A percentile compares a stretch with the other conserved stretches of the same genome.
phyloP scores from a whole-genome alignment of 2,888 invertebrate genomes.

The Morpho helenor region DNA sequence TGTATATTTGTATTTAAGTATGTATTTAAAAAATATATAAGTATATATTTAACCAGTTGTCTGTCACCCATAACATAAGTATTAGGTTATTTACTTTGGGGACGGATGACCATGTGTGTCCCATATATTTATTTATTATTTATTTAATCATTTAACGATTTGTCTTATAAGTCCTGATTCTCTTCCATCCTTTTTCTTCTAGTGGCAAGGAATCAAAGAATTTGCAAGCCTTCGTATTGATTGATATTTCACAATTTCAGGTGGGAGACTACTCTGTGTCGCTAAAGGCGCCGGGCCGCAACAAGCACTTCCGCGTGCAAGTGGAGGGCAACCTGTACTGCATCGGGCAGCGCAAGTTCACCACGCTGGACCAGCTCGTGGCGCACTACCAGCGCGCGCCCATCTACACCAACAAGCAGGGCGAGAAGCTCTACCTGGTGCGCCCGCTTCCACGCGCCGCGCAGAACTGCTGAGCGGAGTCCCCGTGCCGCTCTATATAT shows the following conservation, averaged over 20 bases:
- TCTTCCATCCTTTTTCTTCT: too few species aligned
- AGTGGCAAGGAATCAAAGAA: too few species aligned
- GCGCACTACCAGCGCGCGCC: constrained; percentile 99
- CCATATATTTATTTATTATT: too few species aligned
- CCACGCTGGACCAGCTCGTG: constrained; percentile 96
- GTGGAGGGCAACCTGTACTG: constrained; percentile 95
- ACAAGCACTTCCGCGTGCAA: constrained; percentile 99
- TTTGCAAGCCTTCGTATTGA: too few species aligned
- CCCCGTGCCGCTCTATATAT: constrained; percentile 12
- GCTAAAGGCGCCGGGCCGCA: constrained; percentile 97
- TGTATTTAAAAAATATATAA: too few species aligned
- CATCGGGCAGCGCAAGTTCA: constrained; percentile 99
- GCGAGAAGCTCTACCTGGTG: constrained; percentile 98
- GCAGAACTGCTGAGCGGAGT: constrained; percentile 46
- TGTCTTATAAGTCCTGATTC: too few species aligned
- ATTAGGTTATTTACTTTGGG: too few species aligned
- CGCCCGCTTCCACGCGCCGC: constrained; percentile 87
- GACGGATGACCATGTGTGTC: too few species aligned
- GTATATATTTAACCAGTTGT: too few species aligned
- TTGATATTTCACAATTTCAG: constrained; percentile 72
- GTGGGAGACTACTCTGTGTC: constrained; percentile 99
- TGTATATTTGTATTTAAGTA: too few species aligned
- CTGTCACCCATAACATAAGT: too few species aligned
- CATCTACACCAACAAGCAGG: constrained; percentile 98
- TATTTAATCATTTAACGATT: too few species aligned